These are phyloP conservation scores for Aradophagus sp. DNA, from an alignment of 1,140 invertebrate species.

Conservation along the genomic window DNA sequence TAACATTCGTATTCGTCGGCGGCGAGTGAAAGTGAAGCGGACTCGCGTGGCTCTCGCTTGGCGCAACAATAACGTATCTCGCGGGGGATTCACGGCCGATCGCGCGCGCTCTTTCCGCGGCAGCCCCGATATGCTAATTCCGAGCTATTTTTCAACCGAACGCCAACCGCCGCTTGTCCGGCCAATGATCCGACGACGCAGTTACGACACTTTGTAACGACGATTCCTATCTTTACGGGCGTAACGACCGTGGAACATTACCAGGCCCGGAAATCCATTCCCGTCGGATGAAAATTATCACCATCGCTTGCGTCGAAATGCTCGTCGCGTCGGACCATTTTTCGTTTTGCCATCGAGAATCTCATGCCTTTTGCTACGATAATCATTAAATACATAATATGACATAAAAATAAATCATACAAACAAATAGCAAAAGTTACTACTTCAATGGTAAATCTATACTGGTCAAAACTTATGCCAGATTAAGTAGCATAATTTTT, in stretches of 20 bases:
- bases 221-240: conserved; percentile 62
- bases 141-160: conserved; percentile 36
- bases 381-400: conserved; percentile 1
- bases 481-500: no score
- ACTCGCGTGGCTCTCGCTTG: conserved; percentile 36
- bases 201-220: conserved; percentile 59
- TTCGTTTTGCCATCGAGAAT: conserved; percentile 7
- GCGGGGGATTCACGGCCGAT: conserved; percentile 39
- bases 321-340: conserved; percentile 13
- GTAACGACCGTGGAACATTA: conserved; percentile 43
- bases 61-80: conserved; percentile 50
- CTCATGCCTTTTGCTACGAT: background rate
- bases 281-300: conserved; percentile 36
- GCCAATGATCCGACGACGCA: conserved; percentile 41
- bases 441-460: no score
- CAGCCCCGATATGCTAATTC: conserved; percentile 43
- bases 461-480: no score
- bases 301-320: conserved; percentile 38
- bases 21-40: conserved; percentile 49
- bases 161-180: conserved; percentile 33
- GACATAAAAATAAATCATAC: no score
- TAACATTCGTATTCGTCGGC: conserved; percentile 34
- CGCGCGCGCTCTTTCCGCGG: conserved; percentile 32
- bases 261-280: conserved; percentile 30
- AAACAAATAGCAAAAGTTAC: no score